phyloP scores from a whole-genome alignment of 23 tunicate genomes.

The Styela clava region DNA sequence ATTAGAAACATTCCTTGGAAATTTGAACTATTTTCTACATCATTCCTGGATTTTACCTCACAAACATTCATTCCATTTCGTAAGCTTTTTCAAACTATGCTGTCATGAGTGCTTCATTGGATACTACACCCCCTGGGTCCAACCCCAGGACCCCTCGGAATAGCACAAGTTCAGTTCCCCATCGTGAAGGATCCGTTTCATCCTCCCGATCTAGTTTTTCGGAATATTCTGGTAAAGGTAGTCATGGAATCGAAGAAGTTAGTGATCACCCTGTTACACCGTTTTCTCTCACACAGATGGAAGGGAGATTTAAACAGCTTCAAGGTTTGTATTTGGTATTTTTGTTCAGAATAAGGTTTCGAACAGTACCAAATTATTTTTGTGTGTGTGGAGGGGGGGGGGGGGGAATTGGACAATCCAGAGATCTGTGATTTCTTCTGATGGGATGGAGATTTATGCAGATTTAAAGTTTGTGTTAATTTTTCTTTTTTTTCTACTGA shows the following conservation, averaged over 20 bases:
- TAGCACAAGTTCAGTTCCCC: constrained; percentile 20
- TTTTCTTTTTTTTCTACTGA: no score
- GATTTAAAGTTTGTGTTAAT: no score
- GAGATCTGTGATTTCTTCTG: no score
- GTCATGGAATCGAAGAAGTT: constrained; percentile 24
- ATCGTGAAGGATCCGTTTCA: neutral
- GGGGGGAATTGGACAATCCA: no score
- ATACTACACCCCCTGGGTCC: constrained; percentile 29
- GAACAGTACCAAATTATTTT: neutral
- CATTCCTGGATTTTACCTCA: neutral
- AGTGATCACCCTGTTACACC: constrained; percentile 14
- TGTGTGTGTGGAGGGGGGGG: no score
- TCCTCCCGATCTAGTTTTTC: constrained; percentile 5
- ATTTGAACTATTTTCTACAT: neutral
- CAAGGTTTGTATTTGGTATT: constrained; percentile 11
- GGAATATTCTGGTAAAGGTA: constrained; percentile 13
- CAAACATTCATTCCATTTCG: neutral
- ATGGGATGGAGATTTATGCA: no score
- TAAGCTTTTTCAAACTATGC: constrained; percentile 2
- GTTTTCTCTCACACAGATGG: constrained; percentile 20
- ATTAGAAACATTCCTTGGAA: neutral
- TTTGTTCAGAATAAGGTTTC: neutral
- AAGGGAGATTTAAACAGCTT: constrained; percentile 29
- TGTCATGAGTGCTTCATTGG: constrained; percentile 23
- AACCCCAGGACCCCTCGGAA: constrained; percentile 32